These are phyloP conservation scores for Lacerta viridis DNA, from an alignment of 2,797 vertebrate genomes.

Conservation along the genomic window DNA sequence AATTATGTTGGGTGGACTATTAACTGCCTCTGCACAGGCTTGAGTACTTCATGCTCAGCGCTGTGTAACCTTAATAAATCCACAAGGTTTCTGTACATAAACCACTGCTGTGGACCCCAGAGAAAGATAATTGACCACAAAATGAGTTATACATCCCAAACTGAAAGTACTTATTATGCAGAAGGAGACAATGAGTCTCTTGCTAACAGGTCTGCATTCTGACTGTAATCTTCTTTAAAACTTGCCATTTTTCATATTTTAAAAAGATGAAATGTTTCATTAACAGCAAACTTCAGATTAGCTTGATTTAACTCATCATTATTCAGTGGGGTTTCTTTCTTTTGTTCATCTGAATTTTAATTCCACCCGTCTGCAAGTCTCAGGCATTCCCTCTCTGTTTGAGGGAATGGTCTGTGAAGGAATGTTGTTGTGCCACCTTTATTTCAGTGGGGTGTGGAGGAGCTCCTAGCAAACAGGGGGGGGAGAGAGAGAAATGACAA, in stretches of 20 bases:
- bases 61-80: slow-evolving; percentile 69
- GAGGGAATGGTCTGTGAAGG: not conserved
- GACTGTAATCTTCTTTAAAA: slow-evolving; percentile 11
- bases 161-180: slow-evolving; percentile 36
- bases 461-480: not conserved
- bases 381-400: not conserved
- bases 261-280: slow-evolving; percentile 9
- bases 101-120: slow-evolving; percentile 52
- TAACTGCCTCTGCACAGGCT: slow-evolving; percentile 55
- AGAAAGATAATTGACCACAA: slow-evolving; percentile 74
- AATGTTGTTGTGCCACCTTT: not conserved
- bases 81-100: slow-evolving; percentile 59
- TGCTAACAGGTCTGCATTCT: not conserved
- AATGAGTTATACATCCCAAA: slow-evolving; percentile 67
- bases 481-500: too few relatives aligned
- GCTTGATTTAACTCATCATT: not conserved
- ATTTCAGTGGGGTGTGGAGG: not conserved
- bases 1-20: slow-evolving; percentile 55
- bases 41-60: slow-evolving; percentile 21
- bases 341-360: slow-evolving; percentile 20
- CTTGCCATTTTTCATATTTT: slow-evolving; percentile 23
- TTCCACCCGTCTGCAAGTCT: not conserved
- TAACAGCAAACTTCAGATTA: slow-evolving; percentile 1
- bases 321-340: not conserved
- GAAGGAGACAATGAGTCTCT: slow-evolving; percentile 64